Base-by-base conservation (phyloP, 2,797 vertebrate genomes). In the Darevskia nairensis region DNA sequence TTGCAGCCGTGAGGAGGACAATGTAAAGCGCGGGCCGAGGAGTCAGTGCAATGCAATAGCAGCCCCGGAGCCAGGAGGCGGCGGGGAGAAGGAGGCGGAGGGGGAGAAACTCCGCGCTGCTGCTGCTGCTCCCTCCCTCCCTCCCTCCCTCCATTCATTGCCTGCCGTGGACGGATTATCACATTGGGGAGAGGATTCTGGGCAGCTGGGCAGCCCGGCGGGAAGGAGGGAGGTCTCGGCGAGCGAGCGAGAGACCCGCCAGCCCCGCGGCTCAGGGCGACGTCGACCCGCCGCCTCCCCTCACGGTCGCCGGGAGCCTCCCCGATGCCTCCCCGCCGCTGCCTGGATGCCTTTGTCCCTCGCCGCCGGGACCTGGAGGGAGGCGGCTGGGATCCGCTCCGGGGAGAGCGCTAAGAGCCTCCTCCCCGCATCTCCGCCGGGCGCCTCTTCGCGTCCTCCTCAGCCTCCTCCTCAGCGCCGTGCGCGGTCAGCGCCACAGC, bases 271-370 rank as follows among this genome's bases (percentile, higher is more conserved):
- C 59, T 3, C 46, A n/a, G 59, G 32, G 21, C 0, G 75, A 46
- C 76, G 25, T 27, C 27, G 46, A 39, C n/a, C 25, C 27, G 78
- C 68, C 41, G 27, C 55, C n/a, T 81, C 39, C 71, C 11, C 83
- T 21, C 19, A 6, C 64, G 29, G 23, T 23, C 41, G 8, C 61
- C 4, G 80, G 71, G 71, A 87, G 71, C 21, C 82, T 89, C 50
- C 44, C 39, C 39, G 39, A 35, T 71, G 82, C 44, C 23, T 64
- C 68, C 35, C 72, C 59, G 66, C 75, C 10, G 75, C 75, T 80
- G 89, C 89, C 89, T 69, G 89, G 77, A 80, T 82, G 86, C 41
- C 86, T 81, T 90, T 88, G 71, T 85, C 44, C 82, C 82, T 81
- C 29, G 77, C 21, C 77, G 59, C 27, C 86, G 29, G 77, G 82